Conservation (phyloP, 2,113 vertebrate genomes). For the Asarcornis scutulata region DNA sequence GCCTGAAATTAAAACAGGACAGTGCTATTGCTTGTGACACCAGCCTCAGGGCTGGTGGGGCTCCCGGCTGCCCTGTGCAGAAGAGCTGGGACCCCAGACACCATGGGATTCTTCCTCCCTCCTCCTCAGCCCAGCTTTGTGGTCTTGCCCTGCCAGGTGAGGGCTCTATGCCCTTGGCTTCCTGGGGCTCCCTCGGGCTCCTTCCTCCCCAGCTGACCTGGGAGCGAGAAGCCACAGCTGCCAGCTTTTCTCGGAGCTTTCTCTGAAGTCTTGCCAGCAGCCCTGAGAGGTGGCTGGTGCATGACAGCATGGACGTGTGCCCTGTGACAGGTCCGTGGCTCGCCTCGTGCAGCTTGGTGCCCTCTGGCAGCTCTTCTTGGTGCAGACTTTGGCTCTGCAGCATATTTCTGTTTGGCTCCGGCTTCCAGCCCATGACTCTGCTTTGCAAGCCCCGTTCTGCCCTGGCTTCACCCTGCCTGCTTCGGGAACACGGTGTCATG, state of each 20-base stretch:
- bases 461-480: not conserved
- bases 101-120: fast-evolving
- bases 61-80: fast-evolving
- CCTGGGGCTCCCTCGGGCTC: fast-evolving
- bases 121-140: not conserved
- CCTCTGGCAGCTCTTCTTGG: not conserved
- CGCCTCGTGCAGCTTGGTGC: fast-evolving
- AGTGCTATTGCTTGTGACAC: not conserved
- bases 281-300: not conserved
- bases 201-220: not conserved
- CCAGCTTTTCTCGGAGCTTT: not conserved
- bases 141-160: fast-evolving
- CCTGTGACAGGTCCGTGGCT: not conserved
- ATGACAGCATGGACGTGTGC: fast-evolving
- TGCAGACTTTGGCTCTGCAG: not conserved
- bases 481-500: fast-evolving
- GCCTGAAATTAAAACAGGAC: fast-evolving
- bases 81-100: not conserved
- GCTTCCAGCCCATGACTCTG: fast-evolving
- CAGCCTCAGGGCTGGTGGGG: fast-evolving
- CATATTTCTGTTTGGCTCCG: not conserved
- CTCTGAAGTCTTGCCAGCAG: not conserved
- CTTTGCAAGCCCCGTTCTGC: not conserved
- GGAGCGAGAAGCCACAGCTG: fast-evolving
- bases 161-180: not conserved